Percentiles rank a stretch among this genome's conserved stretches.
phyloP scores from a whole-genome alignment of 2,113 vertebrate species.

The Oryzias woworae region DNA sequence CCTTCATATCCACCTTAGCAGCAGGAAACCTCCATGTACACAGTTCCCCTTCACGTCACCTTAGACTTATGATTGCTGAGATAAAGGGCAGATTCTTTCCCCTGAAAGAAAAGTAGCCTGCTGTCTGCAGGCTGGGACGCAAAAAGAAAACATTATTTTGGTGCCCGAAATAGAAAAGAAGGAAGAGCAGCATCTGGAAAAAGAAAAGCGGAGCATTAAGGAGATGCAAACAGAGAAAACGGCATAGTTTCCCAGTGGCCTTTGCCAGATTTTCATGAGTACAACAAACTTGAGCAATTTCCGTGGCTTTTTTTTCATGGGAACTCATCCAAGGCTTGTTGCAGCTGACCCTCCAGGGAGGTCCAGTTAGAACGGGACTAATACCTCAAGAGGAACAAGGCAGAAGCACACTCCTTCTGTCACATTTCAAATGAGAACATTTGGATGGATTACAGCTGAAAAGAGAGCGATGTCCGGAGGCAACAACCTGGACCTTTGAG shows the following conservation, averaged over 20 bases:
- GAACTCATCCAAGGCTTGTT: slow-evolving; percentile 60
- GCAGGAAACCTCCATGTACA: slow-evolving; percentile 63
- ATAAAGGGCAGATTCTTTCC: slow-evolving; percentile 66
- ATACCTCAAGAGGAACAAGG: slow-evolving; percentile 56
- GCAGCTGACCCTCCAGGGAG: slow-evolving; percentile 63
- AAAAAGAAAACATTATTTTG: slow-evolving; percentile 61
- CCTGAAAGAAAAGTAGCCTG: slow-evolving; percentile 64
- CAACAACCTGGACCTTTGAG: slow-evolving; percentile 37
- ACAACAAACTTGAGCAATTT: slow-evolving; percentile 69
- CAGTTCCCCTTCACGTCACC: slow-evolving; percentile 52
- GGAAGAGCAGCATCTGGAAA: slow-evolving; percentile 63
- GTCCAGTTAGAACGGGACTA: slow-evolving; percentile 55
- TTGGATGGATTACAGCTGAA: slow-evolving; percentile 43
- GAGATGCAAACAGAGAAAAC: slow-evolving; percentile 48
- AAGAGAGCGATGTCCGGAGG: slow-evolving; percentile 23
- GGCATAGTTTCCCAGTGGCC: slow-evolving; percentile 49
- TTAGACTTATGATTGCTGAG: slow-evolving; percentile 62
- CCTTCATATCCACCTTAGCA: slow-evolving; percentile 53
- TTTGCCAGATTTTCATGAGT: slow-evolving; percentile 59
- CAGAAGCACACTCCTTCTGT: slow-evolving; percentile 43
- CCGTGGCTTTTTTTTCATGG: slow-evolving; percentile 62
- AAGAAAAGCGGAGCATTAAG: slow-evolving; percentile 40
- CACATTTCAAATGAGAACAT: slow-evolving; percentile 33
- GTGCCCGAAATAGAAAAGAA: slow-evolving; percentile 63
- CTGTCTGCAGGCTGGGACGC: slow-evolving; percentile 50